phyloP scores from a whole-genome alignment of 2,888 invertebrate genomes.

The Ormyrus nitidulus region DNA sequence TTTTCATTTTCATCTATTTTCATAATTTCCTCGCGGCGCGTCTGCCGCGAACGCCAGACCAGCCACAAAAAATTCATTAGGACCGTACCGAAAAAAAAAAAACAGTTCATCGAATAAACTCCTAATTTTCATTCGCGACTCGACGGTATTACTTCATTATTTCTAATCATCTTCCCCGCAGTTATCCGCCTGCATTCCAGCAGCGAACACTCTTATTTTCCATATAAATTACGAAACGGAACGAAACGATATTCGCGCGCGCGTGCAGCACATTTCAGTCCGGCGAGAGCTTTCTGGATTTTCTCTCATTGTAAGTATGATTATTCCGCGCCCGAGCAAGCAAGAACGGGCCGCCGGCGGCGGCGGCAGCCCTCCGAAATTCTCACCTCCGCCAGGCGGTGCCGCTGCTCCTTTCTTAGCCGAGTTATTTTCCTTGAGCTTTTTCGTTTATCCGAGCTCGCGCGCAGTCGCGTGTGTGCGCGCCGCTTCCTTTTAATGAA shows the following conservation, averaged over 20 bases:
- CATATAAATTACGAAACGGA: too few species aligned
- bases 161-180: too few species aligned
- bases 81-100: too few species aligned
- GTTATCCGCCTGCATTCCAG: too few species aligned
- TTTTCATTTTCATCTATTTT: not conserved
- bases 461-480: not conserved
- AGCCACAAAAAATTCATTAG: too few species aligned
- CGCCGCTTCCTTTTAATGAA: constrained; percentile 28
- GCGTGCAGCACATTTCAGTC: not conserved
- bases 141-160: too few species aligned
- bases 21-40: not conserved
- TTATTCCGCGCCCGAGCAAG: constrained; percentile 20
- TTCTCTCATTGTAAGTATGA: constrained; percentile 30
- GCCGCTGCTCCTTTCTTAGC: constrained; percentile 2
- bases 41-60: too few species aligned
- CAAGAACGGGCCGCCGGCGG: not conserved
- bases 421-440: constrained; percentile 31
- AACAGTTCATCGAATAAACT: too few species aligned
- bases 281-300: constrained; percentile 15
- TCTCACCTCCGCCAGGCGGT: constrained; percentile 2
- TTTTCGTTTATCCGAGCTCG: constrained; percentile 17
- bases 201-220: too few species aligned
- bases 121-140: too few species aligned
- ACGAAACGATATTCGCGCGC: too few species aligned
- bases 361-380: constrained; percentile 5